These are phyloP conservation scores for Hippopotamus amphibius DNA, from an alignment of 2,113 vertebrate genomes.

Conservation along the genomic window DNA sequence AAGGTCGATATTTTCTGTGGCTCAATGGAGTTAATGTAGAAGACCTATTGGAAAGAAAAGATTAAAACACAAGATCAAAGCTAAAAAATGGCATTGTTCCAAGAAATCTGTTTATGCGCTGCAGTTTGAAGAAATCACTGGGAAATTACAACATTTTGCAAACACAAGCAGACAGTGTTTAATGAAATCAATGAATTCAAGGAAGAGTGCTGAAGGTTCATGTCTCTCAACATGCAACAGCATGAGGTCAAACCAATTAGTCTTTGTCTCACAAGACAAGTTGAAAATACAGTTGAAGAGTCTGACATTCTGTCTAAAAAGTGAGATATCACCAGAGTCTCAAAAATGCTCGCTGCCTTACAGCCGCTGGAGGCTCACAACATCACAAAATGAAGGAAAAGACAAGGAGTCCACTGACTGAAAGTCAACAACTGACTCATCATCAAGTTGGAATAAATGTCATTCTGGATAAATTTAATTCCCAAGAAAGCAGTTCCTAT, in stretches of 20 bases:
- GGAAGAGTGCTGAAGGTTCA: conserved; percentile 59
- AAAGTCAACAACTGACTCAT: neutral
- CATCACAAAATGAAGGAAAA: neutral
- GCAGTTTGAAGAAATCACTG: conserved; percentile 67
- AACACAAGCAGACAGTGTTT: conserved; percentile 77
- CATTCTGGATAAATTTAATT: conserved; percentile 26
- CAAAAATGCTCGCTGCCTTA: neutral
- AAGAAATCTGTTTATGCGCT: conserved; percentile 64
- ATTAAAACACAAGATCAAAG: conserved; percentile 70
- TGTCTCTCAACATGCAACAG: conserved; percentile 74
- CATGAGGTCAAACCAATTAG: conserved; percentile 82
- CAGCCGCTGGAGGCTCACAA: neutral
- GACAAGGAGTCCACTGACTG: neutral
- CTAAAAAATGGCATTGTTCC: conserved; percentile 63
- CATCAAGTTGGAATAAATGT: conserved; percentile 44
- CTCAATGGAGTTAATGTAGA: conserved; percentile 88
- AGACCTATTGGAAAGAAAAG: conserved; percentile 85
- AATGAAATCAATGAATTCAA: conserved; percentile 82
- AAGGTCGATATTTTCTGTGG: conserved; percentile 90
- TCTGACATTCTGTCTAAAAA: conserved; percentile 65
- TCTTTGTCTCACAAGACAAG: conserved; percentile 77
- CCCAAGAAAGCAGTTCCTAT: neutral
- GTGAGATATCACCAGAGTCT: conserved; percentile 29
- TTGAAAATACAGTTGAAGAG: conserved; percentile 74
- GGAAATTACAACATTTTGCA: conserved; percentile 75